Percentiles rank a stretch among this genome's conserved stretches.
phyloP scores from a whole-genome alignment of 2,888 invertebrate species.

The Eutolmus rufibarbis region DNA sequence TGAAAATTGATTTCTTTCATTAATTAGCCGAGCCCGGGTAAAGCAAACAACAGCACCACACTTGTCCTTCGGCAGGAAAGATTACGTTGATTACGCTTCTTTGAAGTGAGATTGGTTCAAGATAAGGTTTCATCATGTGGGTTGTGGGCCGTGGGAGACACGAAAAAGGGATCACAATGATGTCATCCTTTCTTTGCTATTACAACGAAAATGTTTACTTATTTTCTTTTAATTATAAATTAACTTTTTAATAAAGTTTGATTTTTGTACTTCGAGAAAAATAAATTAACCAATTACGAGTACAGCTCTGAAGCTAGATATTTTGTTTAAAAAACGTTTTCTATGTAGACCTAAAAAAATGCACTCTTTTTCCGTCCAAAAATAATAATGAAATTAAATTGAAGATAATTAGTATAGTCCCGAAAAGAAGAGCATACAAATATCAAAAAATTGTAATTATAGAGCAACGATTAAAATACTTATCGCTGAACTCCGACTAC shows the following conservation, averaged over 20 bases:
- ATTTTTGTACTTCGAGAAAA: too few species aligned
- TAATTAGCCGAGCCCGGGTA: not conserved
- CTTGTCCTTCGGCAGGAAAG: not conserved
- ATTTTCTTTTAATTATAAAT: not conserved
- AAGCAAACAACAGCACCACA: not conserved
- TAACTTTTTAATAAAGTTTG: not conserved
- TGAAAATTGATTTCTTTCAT: not conserved
- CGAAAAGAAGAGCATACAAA: too few species aligned
- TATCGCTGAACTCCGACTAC: too few species aligned
- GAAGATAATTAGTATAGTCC: too few species aligned
- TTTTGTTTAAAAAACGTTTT: too few species aligned
- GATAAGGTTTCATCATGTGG: not conserved
- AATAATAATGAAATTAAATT: too few species aligned
- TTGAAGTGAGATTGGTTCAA: not conserved
- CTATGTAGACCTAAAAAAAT: too few species aligned
- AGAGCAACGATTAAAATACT: too few species aligned
- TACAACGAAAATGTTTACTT: not conserved
- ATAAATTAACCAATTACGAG: too few species aligned
- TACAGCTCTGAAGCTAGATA: too few species aligned
- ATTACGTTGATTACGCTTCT: not conserved
- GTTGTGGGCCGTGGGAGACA: not conserved
- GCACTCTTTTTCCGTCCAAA: too few species aligned
- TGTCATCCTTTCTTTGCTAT: not conserved
- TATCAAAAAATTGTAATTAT: too few species aligned
- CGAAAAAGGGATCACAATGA: not conserved